phyloP scores from a whole-genome alignment of 2,113 vertebrate genomes.

The Hydrochoerus hydrochaeris region DNA sequence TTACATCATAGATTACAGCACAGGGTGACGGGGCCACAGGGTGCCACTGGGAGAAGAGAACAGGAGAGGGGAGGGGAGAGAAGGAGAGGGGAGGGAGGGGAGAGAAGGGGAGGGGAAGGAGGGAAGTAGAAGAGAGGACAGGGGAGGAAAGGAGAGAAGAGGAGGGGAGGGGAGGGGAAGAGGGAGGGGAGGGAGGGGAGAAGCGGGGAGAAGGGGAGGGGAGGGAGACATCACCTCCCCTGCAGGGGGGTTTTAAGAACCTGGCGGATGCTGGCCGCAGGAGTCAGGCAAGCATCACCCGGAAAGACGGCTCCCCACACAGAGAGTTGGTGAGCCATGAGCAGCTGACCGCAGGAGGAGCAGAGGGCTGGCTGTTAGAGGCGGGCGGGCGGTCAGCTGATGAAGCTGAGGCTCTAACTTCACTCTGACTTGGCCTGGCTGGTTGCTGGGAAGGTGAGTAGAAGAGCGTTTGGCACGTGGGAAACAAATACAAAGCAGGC shows the following conservation, averaged over 20 bases:
- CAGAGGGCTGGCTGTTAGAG: not conserved
- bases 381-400: too few species aligned
- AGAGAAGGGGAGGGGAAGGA: not conserved
- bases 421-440: not conserved
- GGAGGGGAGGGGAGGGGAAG: not conserved
- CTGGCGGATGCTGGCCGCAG: not conserved
- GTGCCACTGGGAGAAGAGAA: not conserved
- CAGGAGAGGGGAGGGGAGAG: not conserved
- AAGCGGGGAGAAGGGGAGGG: not conserved
- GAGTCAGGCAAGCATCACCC: not conserved
- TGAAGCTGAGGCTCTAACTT: not conserved
- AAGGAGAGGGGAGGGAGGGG: too few species aligned
- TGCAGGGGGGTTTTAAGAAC: not conserved
- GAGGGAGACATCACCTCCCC: not conserved
- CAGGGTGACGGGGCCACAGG: not conserved
- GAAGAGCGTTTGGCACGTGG: not conserved
- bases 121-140: too few species aligned
- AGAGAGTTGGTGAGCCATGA: not conserved
- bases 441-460: not conserved
- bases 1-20: not conserved
- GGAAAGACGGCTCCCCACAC: not conserved
- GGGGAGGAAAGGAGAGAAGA: not conserved
- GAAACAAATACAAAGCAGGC: not conserved
- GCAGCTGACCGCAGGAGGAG: not conserved
- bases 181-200: too few species aligned